Evolutionary conservation across 2,888 invertebrate species (phyloP).

Genomic region (Zaprionus obscuricornis): DNA sequence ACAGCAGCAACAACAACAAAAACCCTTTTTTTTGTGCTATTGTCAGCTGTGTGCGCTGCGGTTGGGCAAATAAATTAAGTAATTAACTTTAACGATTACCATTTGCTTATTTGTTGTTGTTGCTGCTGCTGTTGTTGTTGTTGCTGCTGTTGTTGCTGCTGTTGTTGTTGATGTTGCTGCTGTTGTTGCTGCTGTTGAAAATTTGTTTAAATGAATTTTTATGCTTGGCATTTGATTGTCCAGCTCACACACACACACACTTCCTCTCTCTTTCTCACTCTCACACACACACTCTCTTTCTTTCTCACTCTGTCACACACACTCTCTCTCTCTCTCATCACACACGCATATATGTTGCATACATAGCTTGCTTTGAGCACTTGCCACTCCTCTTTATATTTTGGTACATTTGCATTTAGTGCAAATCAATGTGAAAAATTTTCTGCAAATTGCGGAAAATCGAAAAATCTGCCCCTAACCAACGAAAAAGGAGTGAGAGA

Average conservation of each 20-base stretch:
- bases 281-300: too few relatives aligned
- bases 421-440: slow-evolving; percentile 47
- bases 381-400: too few relatives aligned
- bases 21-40: slow-evolving; percentile 26
- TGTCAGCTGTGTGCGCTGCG: slow-evolving; percentile 49
- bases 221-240: slow-evolving; percentile 23
- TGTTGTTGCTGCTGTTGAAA: too few relatives aligned
- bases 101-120: slow-evolving; percentile 23
- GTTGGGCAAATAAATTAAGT: slow-evolving; percentile 61
- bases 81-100: slow-evolving; percentile 59
- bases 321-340: too few relatives aligned
- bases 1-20: slow-evolving; percentile 13
- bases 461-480: not conserved
- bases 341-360: too few relatives aligned
- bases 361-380: too few relatives aligned
- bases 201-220: slow-evolving; percentile 34
- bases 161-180: too few relatives aligned
- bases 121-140: not conserved
- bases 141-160: not conserved
- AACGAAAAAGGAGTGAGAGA: too few relatives aligned
- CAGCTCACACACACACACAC: too few relatives aligned
- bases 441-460: slow-evolving; percentile 13
- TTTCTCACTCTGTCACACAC: slow-evolving; percentile 15
- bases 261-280: too few relatives aligned
- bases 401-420: slow-evolving; percentile 57